Evolutionary conservation across 2,888 invertebrate genomes (phyloP), one percentile per base, ranked within the genome.

Genomic region (Callimorpha dominula): DNA sequence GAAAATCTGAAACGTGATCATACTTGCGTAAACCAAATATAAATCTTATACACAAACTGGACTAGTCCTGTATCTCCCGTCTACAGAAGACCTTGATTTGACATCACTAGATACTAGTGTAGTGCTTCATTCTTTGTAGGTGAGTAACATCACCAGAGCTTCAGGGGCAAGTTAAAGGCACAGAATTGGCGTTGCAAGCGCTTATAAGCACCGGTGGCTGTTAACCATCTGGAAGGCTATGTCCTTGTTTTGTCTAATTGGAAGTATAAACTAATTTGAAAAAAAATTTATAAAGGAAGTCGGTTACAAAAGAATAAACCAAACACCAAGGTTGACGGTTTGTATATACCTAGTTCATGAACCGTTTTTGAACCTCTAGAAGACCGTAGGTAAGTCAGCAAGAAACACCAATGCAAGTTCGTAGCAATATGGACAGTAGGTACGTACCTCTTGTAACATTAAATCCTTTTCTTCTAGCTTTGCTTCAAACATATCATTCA

Each of bases 381-480:
- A 54, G 15, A 20, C 17, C n/a, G n/a, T 52, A 52, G n/a, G 7
- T 17, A 52, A n/a, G 8, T 52, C 4, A 52, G n/a, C 11, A n/a
- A n/a, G 8, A 52, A 7, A 17, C 7, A 52, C 14, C 7, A 52
- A n/a, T n/a, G 8, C 17, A 52, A 63, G 31, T 40, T 40, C 15
- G 11, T 42, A 40, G 42, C 14, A 42, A 31, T 31, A 20, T 20
- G 12, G n/a, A 17, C 20, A 31, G 31, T 31, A 31, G 3, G 42
- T 66, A 46, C 65, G 15, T 68, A 95, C 95, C 90, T 95, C 95
- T 85, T 87, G 90, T 68, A 94, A 83, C 74, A 96, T 91, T 71
- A 97, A 96, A 20, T 97, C 97, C 87, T 98, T 98, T 79, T 97
- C 97, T 81, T 97, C 96, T 63, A 98, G 89, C 74, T 96, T 95